These are phyloP conservation scores for Pammene fasciana DNA, from an alignment of 2,888 invertebrate species.

Conservation along the genomic window DNA sequence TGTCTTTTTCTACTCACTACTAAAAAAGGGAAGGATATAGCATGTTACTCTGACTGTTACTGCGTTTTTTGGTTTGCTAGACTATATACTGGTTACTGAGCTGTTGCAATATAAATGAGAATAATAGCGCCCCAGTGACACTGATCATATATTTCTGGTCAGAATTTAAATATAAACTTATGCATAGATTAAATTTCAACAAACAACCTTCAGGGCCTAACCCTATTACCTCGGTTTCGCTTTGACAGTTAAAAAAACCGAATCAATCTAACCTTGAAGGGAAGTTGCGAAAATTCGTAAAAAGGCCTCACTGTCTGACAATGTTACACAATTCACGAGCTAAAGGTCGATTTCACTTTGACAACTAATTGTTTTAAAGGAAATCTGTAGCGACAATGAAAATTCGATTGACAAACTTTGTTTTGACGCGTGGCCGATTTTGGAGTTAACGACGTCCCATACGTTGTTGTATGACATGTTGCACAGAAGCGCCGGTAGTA, in stretches of 20 bases:
- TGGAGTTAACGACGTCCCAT: neutral
- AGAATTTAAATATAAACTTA: neutral
- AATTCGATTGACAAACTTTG: constrained; percentile 34
- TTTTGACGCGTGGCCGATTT: constrained; percentile 11
- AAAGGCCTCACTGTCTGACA: constrained; percentile 50
- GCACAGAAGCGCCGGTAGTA: neutral
- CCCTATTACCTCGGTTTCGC: constrained; percentile 38
- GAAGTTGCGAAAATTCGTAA: constrained; percentile 70
- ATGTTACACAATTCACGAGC: constrained; percentile 38
- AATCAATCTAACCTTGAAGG: constrained; percentile 68
- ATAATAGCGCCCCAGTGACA: no score
- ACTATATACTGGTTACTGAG: no score
- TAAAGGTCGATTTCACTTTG: constrained; percentile 74
- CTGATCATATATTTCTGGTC: neutral
- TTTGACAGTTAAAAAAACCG: constrained; percentile 53
- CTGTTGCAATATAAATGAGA: no score
- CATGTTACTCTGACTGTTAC: no score
- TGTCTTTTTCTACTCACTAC: no score
- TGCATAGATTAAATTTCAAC: constrained; percentile 34
- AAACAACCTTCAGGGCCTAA: constrained; percentile 40
- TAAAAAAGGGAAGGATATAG: no score
- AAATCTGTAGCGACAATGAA: constrained; percentile 32
- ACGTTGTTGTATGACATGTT: neutral
- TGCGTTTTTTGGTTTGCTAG: no score
- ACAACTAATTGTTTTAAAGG: constrained; percentile 50